Evolutionary conservation across 2,797 vertebrate species (phyloP).

Genomic region (Falco biarmicus): DNA sequence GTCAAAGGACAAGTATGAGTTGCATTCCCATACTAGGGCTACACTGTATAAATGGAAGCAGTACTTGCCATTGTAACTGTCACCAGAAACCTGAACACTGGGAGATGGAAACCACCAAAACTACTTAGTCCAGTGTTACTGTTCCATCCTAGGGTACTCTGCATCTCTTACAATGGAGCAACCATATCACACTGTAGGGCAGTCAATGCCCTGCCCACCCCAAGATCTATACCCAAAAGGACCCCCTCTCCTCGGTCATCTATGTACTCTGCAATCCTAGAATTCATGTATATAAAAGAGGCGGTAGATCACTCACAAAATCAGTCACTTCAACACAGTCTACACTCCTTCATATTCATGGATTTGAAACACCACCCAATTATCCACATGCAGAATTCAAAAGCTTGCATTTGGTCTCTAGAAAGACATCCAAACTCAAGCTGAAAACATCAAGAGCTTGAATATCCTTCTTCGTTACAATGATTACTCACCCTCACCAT

Average conservation of each 20-base stretch:
- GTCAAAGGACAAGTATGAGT: background rate
- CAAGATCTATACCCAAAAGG: accelerated
- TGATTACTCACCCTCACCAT: background rate
- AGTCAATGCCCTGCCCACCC: accelerated
- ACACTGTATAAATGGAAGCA: background rate
- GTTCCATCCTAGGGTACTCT: background rate
- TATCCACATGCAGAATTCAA: background rate
- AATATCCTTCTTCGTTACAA: background rate
- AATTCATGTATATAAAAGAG: accelerated
- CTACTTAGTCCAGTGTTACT: background rate
- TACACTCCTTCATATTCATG: accelerated
- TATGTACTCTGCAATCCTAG: background rate
- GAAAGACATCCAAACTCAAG: background rate
- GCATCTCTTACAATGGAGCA: accelerated
- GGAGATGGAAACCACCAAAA: background rate
- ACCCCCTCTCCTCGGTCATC: background rate
- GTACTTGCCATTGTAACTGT: background rate
- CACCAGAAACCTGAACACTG: background rate
- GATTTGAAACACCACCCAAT: background rate
- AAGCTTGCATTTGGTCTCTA: background rate
- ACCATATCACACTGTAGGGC: accelerated
- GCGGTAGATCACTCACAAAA: background rate
- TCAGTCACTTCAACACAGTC: background rate
- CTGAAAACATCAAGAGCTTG: background rate
- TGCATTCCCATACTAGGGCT: background rate